Evolutionary conservation across 2,113 vertebrate genomes (phyloP).

Genomic region (Poeciliopsis occidentalis): DNA sequence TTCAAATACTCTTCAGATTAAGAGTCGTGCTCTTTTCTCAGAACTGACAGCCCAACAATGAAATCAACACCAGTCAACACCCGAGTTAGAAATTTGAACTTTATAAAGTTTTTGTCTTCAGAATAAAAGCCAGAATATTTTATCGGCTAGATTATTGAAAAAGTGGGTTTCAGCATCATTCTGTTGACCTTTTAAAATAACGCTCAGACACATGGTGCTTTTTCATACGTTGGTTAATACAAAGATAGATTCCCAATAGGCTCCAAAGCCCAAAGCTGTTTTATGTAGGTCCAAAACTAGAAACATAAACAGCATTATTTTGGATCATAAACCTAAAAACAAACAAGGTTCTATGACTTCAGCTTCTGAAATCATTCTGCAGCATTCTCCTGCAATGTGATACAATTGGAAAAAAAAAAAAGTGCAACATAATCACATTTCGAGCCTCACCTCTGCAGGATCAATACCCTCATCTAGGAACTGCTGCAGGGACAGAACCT

Average conservation of each 20-base stretch:
- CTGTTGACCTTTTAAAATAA: not conserved
- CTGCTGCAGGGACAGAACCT: constrained; percentile 92
- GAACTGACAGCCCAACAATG: no score
- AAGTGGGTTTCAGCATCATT: not conserved
- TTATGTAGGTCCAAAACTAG: not conserved
- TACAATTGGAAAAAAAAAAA: not conserved
- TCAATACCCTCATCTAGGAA: constrained; percentile 93
- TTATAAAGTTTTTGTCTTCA: no score
- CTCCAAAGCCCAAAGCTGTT: no score
- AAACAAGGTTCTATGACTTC: not conserved
- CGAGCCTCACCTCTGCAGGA: constrained; percentile 75
- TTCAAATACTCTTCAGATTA: no score
- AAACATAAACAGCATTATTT: not conserved
- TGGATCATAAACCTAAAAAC: not conserved
- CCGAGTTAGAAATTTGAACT: not conserved
- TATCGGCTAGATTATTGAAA: no score
- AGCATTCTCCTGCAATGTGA: no score
- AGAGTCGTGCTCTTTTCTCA: no score
- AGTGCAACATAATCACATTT: not conserved
- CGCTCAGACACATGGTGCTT: not conserved
- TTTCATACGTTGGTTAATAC: not conserved
- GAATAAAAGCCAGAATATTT: no score
- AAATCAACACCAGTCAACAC: not conserved
- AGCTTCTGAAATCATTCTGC: not conserved
- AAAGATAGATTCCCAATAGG: not conserved